Evolutionary conservation across 2,797 vertebrate genomes (phyloP), one percentile per base, ranked within the genome.

Genomic region (Sebastolobus alascanus): DNA sequence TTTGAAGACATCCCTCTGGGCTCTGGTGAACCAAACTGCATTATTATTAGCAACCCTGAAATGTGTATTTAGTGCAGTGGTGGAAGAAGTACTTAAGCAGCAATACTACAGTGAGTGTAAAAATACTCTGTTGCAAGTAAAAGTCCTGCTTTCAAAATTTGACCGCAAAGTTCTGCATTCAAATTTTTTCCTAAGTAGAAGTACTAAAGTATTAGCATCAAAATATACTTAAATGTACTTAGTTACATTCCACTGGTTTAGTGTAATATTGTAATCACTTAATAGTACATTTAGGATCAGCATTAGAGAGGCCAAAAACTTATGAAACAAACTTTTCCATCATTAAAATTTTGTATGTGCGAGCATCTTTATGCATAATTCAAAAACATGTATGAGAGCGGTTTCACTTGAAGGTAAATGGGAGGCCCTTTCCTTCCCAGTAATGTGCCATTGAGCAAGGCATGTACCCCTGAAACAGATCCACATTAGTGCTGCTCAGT

Each of bases 401-500:
- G 25, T 18, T 79, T 76, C 3, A 33, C 66, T 20, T 33, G 13
- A 68, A 46, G 63, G 13, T 54, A 29, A 68, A 61, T 52, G 3
- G 18, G 18, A 69, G 65, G 37, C 63, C 2, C 27, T 74, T 80
- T 73, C 35, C 61, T 16, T 58, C 22, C 31, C 56, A 60, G 38
- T 37, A 70, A 35, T 46, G 5, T 56, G 65, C 40, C 64, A 29
- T 7, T 80, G 40, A 84, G 60, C 68, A 63, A 80, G 72, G 46
- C 46, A 61, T 73, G 38, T 55, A 14, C 73, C 13, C 77, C 35
- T 3, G 2, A 81, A 73, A 56, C 43, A 67, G 33, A 75, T 67
- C 55, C 81, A 79, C 73, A 75, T 89, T 90, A 85, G 75, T 91
- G 72, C 80, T 78, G 82, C 82, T 85, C 79, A 77, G 55, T 78